Evolutionary conservation across 2,797 vertebrate genomes (phyloP), one percentile per base, ranked within the genome.

Genomic region (Coregonus ussuriensis): DNA sequence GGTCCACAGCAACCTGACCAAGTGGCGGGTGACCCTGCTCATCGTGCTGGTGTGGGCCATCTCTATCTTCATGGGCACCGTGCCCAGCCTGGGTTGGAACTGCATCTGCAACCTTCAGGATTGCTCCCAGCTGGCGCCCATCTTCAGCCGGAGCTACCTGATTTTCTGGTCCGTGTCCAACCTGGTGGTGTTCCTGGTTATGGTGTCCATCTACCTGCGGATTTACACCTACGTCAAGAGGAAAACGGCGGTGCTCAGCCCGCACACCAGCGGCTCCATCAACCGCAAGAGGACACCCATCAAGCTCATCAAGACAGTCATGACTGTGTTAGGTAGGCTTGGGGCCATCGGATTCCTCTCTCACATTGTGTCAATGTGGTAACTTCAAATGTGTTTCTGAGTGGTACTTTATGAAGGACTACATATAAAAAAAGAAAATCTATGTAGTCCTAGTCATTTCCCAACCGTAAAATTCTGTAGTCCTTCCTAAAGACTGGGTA

Each of bases 281-380:
- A 97, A 94, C 88, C 96, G 96, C 79, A 96, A 93, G 85, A 96
- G 89, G 91, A 96, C 97, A 0, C 97, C 97, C 0, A 94, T 99
- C 91, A 98, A 97, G 89, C 96, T 99, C 35, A 98, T 99, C 93
- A 99, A 98, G 93, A 99, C 98, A 0, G 97, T 99, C 82, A 98
- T 98, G 97, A 94, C 96, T 29, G 96, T 99, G 51, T 91, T 99
- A 77, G 98, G 98, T 99, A 96, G 94, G 97, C 88, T 70, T 70
- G 31, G 1, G 3, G 59, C 21, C 6, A 21, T 62, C n/a, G 14
- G 29, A 75, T 33, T 67, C 25, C 31, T 31, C 15, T 65, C 25
- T 67, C 31, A 41, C 56, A 72, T 62, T 33, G 52, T 66, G 7
- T 62, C 15, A 59, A 59, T 59, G 5, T 59, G 4, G 18, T 18